Percentiles rank a stretch among this genome's conserved stretches.
These are phyloP conservation scores for Pygmarrhopalites habei DNA, from an alignment of 1,140 invertebrate species.

Conservation along the genomic window DNA sequence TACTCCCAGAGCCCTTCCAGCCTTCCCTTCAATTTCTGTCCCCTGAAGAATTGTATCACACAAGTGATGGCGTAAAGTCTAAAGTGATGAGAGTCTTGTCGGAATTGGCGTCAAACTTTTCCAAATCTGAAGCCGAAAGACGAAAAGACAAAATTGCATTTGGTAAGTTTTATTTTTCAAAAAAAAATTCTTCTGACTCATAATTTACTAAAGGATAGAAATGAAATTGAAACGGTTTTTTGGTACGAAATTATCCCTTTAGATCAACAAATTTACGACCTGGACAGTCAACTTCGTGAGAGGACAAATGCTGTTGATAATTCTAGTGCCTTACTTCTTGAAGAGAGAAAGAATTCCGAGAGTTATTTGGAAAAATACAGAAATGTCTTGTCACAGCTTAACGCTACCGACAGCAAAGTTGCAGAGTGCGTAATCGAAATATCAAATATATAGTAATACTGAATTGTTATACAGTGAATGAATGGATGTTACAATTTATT, in stretches of 20 bases:
- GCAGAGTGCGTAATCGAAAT: not conserved
- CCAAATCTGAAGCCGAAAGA: not conserved
- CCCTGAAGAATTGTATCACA: not conserved
- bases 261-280: constrained; percentile 6
- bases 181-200: too few relatives aligned
- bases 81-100: not conserved
- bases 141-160: constrained; percentile 6
- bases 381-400: not conserved
- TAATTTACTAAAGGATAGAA: not conserved
- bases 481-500: not conserved
- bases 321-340: not conserved
- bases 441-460: not conserved
- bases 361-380: not conserved
- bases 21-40: not conserved
- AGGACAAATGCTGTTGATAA: not conserved
- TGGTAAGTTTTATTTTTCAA: too few relatives aligned
- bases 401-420: not conserved
- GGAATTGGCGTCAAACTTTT: not conserved
- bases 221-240: not conserved
- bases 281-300: constrained; percentile 1
- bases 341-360: not conserved
- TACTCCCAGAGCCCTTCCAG: not conserved
- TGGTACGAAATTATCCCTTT: not conserved
- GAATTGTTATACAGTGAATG: not conserved
- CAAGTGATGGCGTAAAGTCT: constrained; percentile 3